A percentile compares a stretch with the other conserved stretches of the same genome.
These are phyloP conservation scores for Euwallacea fornicatus DNA, from an alignment of 1,140 invertebrate species.

Conservation along the genomic window DNA sequence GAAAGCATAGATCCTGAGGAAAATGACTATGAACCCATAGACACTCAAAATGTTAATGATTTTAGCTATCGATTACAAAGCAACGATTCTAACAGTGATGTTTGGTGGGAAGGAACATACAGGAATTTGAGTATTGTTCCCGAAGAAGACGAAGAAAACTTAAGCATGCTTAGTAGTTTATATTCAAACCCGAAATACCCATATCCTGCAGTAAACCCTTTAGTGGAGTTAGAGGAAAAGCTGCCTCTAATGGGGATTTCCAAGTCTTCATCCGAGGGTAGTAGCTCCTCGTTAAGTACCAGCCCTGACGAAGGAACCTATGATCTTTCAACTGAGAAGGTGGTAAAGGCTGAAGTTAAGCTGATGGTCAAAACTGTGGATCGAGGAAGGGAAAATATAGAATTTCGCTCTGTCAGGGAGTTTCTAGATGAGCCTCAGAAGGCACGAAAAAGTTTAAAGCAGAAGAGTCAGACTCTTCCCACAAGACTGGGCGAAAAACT, in stretches of 20 bases:
- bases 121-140: constrained; percentile 52
- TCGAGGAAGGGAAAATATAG: constrained; percentile 57
- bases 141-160: constrained; percentile 52
- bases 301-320: constrained; percentile 43
- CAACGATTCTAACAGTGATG: constrained; percentile 37
- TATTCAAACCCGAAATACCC: constrained; percentile 31
- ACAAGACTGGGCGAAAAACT: constrained; percentile 36
- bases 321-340: constrained; percentile 39
- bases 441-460: constrained; percentile 1
- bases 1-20: constrained; percentile 30
- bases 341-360: constrained; percentile 57
- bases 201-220: constrained; percentile 14
- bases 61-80: constrained; percentile 36
- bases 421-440: constrained; percentile 50
- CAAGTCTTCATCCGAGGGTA: no score
- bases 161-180: constrained; percentile 37
- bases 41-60: constrained; percentile 39
- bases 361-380: constrained; percentile 58
- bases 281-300: neutral
- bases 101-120: constrained; percentile 54
- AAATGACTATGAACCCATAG: constrained; percentile 48
- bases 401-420: constrained; percentile 58
- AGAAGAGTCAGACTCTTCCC: constrained; percentile 42
- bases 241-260: no score
- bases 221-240: constrained; percentile 11